Evolutionary conservation across 1,140 invertebrate genomes (phyloP), one percentile per base, ranked within the genome.

Genomic region (Xylocopa sonorina): DNA sequence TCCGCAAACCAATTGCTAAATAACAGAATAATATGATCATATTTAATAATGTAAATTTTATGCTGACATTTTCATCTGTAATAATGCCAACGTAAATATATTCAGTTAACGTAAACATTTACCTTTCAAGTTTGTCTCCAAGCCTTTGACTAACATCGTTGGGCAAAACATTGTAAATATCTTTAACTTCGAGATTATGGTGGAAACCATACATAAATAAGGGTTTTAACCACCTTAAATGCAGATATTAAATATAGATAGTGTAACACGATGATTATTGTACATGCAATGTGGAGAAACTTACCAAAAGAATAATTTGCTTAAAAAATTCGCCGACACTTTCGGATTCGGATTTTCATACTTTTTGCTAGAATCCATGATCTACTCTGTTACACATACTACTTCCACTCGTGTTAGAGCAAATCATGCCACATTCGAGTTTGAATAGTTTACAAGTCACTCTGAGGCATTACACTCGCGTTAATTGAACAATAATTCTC

Each of bases 41-140:
- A 64, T 21, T 24, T 64, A 6, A 51, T 21, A 1, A 67, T 60
- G 5, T 50, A 5, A 64, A 5, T 48, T 21, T 57, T 55, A 24
- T 68, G 62, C 51, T 3, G 43, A 48, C 5, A 27, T 38, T 2
- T n/a, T 24, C 18, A 34, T 1, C 50, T 12, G n/a, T 12, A 41
- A 53, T 46, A 53, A n/a, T n/a, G n/a, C 24, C 6, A 14, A 29
- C 29, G 7, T 50, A 29, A 12, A 64, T 38, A 58, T 10, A 0
- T 12, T 69, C 46, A 6, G 48, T 43, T 27, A 10, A 58, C 48
- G 48, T 43, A 21, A 10, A 58, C 48, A 27, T 74, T 93, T 93
- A 95, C 95, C 92, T 94, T 93, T 96, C 95, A 10, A 96, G 89
- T 62, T 91, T 91, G 86, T 95, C 93, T n/a, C 94, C 95, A 24